These are phyloP conservation scores for Helicoverpa zea DNA, from an alignment of 1,140 invertebrate species.

Conservation along the genomic window DNA sequence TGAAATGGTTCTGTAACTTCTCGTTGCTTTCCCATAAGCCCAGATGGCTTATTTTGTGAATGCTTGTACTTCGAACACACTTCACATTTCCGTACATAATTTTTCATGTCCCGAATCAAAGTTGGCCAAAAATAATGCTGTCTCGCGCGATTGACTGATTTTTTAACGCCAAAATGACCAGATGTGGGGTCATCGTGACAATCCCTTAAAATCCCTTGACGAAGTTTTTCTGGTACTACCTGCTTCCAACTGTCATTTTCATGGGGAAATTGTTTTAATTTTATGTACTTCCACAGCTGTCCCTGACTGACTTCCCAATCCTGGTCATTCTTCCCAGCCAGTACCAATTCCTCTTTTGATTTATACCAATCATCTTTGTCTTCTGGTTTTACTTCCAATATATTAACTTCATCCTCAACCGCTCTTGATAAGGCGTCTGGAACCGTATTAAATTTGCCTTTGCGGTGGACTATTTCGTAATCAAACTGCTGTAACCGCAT, in stretches of 20 bases:
- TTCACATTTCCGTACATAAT: conserved; percentile 46
- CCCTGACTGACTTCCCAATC: conserved; percentile 21
- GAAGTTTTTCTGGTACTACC: conserved; percentile 31
- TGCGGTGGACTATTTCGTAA: conserved; percentile 72
- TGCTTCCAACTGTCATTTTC: conserved; percentile 45
- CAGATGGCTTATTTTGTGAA: conserved; percentile 43
- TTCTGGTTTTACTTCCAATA: conserved; percentile 46
- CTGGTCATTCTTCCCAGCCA: neutral
- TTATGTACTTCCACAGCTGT: conserved; percentile 17
- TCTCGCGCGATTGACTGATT: conserved; percentile 39
- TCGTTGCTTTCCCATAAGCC: conserved; percentile 57
- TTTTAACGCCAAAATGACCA: conserved; percentile 45
- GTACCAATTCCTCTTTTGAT: neutral
- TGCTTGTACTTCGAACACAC: conserved; percentile 49
- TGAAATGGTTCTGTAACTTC: conserved; percentile 54
- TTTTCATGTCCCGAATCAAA: conserved; percentile 34
- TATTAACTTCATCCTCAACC: conserved; percentile 35
- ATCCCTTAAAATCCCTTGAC: conserved; percentile 11
- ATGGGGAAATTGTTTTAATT: conserved; percentile 26
- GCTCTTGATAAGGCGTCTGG: conserved; percentile 71
- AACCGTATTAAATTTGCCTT: conserved; percentile 66
- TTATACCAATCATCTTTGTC: conserved; percentile 61
- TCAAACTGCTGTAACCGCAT: conserved; percentile 69
- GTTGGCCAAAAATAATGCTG: conserved; percentile 49
- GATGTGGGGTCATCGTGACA: conserved; percentile 46